phyloP scores from a whole-genome alignment of 1,140 invertebrate genomes.

The Drosophila paulistorum region DNA sequence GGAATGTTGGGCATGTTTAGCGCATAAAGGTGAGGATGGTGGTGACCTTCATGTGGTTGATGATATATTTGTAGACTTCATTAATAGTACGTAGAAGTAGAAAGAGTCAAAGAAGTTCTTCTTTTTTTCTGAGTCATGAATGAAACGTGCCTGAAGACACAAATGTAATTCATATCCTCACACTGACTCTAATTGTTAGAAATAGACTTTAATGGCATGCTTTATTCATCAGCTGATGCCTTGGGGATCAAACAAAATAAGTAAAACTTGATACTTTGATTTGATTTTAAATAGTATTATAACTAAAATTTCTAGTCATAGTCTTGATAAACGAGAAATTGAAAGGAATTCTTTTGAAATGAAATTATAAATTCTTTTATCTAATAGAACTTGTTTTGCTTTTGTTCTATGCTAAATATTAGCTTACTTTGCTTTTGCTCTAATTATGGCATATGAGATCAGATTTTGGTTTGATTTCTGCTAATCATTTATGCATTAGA shows the following conservation, averaged over 20 bases:
- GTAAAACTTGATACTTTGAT: not conserved
- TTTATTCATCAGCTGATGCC: not conserved
- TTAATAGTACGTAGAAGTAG: not conserved
- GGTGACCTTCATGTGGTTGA: not conserved
- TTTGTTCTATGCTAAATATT: not conserved
- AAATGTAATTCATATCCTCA: conserved; percentile 1
- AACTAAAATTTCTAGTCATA: not conserved
- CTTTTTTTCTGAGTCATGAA: conserved; percentile 1
- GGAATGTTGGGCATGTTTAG: conserved; percentile 1
- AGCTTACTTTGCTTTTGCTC: not conserved
- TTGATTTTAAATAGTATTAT: not conserved
- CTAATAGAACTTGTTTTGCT: not conserved
- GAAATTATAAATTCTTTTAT: conserved; percentile 5
- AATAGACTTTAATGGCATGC: not conserved
- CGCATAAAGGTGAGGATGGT: not conserved
- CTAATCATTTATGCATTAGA: not conserved
- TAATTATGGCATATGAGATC: conserved; percentile 2
- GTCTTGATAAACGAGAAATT: conserved; percentile 5
- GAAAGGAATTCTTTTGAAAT: not conserved
- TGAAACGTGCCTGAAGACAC: not conserved
- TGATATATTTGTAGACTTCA: not conserved
- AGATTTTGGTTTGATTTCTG: not conserved
- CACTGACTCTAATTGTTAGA: not conserved
- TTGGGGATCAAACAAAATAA: not conserved
- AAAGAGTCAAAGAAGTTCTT: not conserved